A percentile compares a stretch with the other conserved stretches of the same genome.
These are phyloP conservation scores for Hypomecis punctinalis DNA, from an alignment of 2,888 invertebrate genomes.

Conservation along the genomic window DNA sequence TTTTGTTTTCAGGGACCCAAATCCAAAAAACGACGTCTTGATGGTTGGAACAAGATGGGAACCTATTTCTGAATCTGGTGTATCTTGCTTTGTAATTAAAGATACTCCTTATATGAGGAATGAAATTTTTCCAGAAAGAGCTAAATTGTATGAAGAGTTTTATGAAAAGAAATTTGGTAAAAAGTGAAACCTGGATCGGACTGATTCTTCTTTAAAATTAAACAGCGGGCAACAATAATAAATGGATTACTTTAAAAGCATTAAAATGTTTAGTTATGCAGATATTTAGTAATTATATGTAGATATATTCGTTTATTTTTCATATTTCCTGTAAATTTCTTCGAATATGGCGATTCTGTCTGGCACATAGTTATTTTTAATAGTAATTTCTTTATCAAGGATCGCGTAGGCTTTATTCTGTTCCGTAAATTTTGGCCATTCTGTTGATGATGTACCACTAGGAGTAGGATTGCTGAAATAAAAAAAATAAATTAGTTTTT, in stretches of 20 bases:
- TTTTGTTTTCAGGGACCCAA: conserved; percentile 68
- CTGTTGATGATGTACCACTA: conserved; percentile 31
- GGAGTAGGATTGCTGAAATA: conserved; percentile 55
- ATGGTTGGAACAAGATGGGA: conserved; percentile 66
- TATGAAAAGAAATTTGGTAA: conserved; percentile 50
- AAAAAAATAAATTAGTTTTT: conserved; percentile 1
- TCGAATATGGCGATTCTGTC: conserved; percentile 56
- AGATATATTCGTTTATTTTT: conserved; percentile 42
- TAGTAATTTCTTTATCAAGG: conserved; percentile 49
- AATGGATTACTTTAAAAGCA: neutral
- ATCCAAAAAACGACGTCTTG: conserved; percentile 58
- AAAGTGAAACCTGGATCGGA: conserved; percentile 3
- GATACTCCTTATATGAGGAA: conserved; percentile 64
- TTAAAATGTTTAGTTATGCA: neutral
- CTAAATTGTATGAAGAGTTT: conserved; percentile 64
- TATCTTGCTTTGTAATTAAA: conserved; percentile 65
- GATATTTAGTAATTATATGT: neutral
- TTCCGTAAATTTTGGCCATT: conserved; percentile 52
- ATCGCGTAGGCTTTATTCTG: conserved; percentile 45
- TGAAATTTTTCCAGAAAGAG: conserved; percentile 64
- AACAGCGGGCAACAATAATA: conserved; percentile 2
- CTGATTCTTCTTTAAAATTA: neutral
- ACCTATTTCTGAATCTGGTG: conserved; percentile 55
- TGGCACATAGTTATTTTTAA: conserved; percentile 50
- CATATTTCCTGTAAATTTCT: conserved; percentile 55